Evolutionary conservation across 1,140 invertebrate species (phyloP).

Genomic region (Microplitis mediator): DNA sequence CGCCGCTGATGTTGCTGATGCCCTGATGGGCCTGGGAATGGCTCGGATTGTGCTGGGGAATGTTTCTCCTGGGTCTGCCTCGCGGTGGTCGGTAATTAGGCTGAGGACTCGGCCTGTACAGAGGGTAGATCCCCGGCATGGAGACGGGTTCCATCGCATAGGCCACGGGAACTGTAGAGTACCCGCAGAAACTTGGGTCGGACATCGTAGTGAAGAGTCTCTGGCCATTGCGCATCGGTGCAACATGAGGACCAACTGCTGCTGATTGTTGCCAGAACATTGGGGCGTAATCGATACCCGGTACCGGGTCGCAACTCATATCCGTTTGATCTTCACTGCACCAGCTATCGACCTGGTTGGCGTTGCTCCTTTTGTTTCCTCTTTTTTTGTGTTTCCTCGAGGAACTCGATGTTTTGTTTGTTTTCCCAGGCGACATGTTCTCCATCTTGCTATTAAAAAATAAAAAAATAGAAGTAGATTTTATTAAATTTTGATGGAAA

Average conservation of each 20-base stretch:
- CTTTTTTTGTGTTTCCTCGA: slow-evolving; percentile 28
- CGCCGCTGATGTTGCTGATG: slow-evolving; percentile 12
- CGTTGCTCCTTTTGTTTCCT: slow-evolving; percentile 15
- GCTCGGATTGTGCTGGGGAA: slow-evolving; percentile 28
- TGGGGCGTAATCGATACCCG: slow-evolving; percentile 37
- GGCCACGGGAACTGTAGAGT: slow-evolving; percentile 59
- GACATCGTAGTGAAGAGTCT: slow-evolving; percentile 61
- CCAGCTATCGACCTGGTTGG: slow-evolving; percentile 25
- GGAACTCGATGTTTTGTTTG: not conserved
- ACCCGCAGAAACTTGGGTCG: slow-evolving; percentile 62
- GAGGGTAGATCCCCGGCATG: slow-evolving; percentile 56
- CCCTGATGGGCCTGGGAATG: slow-evolving; percentile 27
- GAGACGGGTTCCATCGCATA: slow-evolving; percentile 64
- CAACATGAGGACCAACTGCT: slow-evolving; percentile 24
- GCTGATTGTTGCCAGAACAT: slow-evolving; percentile 40
- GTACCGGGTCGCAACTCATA: slow-evolving; percentile 27
- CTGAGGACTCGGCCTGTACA: slow-evolving; percentile 48
- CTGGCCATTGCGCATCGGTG: slow-evolving; percentile 49
- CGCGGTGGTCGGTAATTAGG: slow-evolving; percentile 44
- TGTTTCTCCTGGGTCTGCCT: slow-evolving; percentile 36
- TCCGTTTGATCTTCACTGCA: slow-evolving; percentile 26
- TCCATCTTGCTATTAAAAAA: slow-evolving; percentile 1
- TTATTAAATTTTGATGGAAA: not conserved
- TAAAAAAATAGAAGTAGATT: not conserved
- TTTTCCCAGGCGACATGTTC: not conserved